Conservation (phyloP, 2,797 vertebrate species). For the Takifugu rubripes region DNA sequence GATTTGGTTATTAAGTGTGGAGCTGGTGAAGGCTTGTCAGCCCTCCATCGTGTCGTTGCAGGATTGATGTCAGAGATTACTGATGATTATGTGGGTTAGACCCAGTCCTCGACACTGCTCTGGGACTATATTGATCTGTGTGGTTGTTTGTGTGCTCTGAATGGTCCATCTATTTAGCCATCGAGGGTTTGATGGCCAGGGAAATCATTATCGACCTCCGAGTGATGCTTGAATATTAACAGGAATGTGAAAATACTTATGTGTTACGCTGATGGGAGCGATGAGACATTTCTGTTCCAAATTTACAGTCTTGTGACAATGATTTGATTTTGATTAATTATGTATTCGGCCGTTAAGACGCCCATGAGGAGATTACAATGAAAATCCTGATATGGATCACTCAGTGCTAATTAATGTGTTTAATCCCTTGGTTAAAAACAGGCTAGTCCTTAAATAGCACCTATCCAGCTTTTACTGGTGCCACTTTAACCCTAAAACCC, state of each 20-base stretch:
- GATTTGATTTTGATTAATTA: no score
- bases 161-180: conserved; percentile 6
- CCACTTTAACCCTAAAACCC: conserved; percentile 11
- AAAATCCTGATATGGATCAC: neutral
- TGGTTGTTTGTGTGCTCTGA: conserved; percentile 1
- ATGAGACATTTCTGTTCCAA: no score
- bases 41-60: conserved; percentile 46
- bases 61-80: conserved; percentile 70
- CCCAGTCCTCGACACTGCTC: conserved; percentile 42
- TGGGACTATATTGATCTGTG: conserved; percentile 58
- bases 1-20: conserved; percentile 40
- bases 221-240: neutral
- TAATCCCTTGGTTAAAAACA: neutral
- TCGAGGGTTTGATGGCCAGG: neutral
- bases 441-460: conserved; percentile 14
- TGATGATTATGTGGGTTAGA: conserved; percentile 67
- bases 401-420: neutral
- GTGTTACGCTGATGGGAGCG: neutral
- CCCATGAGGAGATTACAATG: neutral
- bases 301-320: no score
- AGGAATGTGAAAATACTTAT: neutral
- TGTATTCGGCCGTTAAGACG: no score
- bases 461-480: neutral
- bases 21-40: conserved; percentile 53
- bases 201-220: neutral